Percentiles rank a stretch among this genome's conserved stretches.
These are phyloP conservation scores for Cottoperca gobio DNA, from an alignment of 2,797 vertebrate genomes.

Conservation along the genomic window DNA sequence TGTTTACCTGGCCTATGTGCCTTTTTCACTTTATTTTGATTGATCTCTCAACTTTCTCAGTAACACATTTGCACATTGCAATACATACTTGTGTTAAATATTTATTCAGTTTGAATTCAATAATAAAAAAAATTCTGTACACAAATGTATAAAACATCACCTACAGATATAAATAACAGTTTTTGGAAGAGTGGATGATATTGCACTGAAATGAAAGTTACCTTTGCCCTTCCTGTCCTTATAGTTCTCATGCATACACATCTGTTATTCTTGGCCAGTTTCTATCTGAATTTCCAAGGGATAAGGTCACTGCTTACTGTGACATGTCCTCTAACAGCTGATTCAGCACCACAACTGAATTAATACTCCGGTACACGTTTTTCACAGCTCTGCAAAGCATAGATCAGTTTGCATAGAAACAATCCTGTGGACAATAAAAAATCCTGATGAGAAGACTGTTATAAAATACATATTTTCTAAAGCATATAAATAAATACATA, in stretches of 20 bases:
- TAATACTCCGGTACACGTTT: neutral
- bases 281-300: conserved; percentile 36
- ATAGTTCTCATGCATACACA: conserved; percentile 41
- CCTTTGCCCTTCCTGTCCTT: conserved; percentile 20
- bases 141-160: conserved; percentile 47
- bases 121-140: conserved; percentile 31
- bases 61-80: neutral
- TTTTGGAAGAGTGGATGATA: conserved; percentile 34
- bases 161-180: conserved; percentile 20
- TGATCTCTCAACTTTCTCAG: neutral
- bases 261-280: conserved; percentile 56
- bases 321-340: conserved; percentile 21
- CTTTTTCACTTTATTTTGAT: neutral
- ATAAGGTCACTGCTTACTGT: conserved; percentile 42
- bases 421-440: neutral
- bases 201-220: conserved; percentile 29
- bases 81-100: conserved; percentile 17
- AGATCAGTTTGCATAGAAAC: conserved; percentile 15
- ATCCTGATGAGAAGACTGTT: neutral
- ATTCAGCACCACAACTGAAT: conserved; percentile 10
- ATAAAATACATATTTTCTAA: conserved; percentile 42
- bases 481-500: conserved; percentile 65
- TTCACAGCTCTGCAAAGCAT: conserved; percentile 8
- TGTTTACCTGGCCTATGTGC: neutral
- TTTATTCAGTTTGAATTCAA: conserved; percentile 40